phyloP scores from a whole-genome alignment of 2,888 invertebrate species.

The Ecdyonurus torrentis region DNA sequence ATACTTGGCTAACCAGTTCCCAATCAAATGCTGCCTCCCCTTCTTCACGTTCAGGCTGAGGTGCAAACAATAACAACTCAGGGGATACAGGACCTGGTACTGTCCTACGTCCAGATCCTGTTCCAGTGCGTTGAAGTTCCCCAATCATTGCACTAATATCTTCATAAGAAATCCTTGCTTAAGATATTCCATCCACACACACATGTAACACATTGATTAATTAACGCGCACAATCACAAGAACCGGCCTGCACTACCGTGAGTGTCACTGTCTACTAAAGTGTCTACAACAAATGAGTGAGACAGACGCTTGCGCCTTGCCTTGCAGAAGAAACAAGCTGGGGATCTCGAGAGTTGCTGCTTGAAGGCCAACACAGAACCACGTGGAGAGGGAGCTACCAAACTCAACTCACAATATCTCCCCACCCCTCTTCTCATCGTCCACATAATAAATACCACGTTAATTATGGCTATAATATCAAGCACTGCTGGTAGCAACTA shows the following conservation, averaged over 20 bases:
- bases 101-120: background rate
- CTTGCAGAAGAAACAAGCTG: too few species aligned
- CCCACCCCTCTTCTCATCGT: background rate
- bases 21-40: conserved; percentile 30
- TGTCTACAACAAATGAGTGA: too few species aligned
- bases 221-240: background rate
- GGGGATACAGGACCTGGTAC: conserved; percentile 7
- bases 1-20: conserved; percentile 48
- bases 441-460: background rate
- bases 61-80: conserved; percentile 6
- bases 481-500: too few species aligned
- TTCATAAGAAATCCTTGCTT: too few species aligned
- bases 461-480: background rate
- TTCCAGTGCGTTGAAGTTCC: background rate
- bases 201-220: background rate
- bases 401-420: background rate
- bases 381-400: background rate
- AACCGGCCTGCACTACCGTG: background rate
- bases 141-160: background rate
- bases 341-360: too few species aligned
- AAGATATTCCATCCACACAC: background rate
- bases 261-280: too few species aligned
- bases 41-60: conserved; percentile 3
- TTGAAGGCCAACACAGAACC: background rate
- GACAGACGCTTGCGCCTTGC: too few species aligned